Conservation (phyloP, 2,113 vertebrate genomes). For the Engystomops pustulosus region DNA sequence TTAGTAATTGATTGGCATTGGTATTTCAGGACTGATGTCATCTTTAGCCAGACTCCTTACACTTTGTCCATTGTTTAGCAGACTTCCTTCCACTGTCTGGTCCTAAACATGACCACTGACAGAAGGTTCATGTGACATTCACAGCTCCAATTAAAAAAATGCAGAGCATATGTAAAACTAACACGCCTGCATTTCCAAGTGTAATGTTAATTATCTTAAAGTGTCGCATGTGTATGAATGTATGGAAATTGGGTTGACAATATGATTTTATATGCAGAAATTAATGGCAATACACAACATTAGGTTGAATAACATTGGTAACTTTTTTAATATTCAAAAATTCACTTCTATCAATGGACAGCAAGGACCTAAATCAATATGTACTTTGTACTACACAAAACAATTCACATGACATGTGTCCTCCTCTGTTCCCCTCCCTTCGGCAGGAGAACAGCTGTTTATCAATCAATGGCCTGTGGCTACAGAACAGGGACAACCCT, state of each 20-base stretch:
- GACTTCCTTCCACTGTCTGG: too few relatives aligned
- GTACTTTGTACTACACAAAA: not conserved
- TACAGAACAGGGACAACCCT: slow-evolving; percentile 31
- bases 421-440: not conserved
- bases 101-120: too few relatives aligned
- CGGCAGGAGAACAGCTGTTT: slow-evolving; percentile 2
- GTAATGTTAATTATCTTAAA: too few relatives aligned
- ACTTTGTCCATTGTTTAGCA: too few relatives aligned
- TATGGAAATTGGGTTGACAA: not conserved
- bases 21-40: too few relatives aligned
- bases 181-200: too few relatives aligned
- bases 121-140: too few relatives aligned
- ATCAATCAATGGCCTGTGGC: slow-evolving; percentile 44
- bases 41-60: too few relatives aligned
- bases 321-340: not conserved
- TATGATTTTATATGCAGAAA: not conserved
- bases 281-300: not conserved
- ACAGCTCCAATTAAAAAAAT: too few relatives aligned
- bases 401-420: not conserved
- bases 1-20: too few relatives aligned
- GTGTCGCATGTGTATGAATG: too few relatives aligned
- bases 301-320: not conserved
- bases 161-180: too few relatives aligned
- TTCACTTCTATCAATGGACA: not conserved
- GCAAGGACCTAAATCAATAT: not conserved